Evolutionary conservation across 2,113 vertebrate species (phyloP), one percentile per base, ranked within the genome.

Genomic region (Oryzias celebensis): DNA sequence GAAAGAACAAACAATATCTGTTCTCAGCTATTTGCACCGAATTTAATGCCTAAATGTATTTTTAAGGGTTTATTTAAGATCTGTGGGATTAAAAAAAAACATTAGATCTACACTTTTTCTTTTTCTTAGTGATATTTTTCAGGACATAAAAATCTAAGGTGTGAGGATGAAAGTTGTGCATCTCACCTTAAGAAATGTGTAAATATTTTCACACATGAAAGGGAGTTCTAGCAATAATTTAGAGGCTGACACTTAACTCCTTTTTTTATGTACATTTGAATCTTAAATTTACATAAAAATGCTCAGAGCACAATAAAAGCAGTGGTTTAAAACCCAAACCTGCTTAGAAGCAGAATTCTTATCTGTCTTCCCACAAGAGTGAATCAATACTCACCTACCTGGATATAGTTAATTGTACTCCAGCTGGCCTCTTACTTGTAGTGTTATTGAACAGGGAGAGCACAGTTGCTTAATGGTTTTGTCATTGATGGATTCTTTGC

Each of bases 401-500:
- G 2, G 49, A 49, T 60, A 36, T 65, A 47, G 58, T 63, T 75
- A 76, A 83, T 65, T 65, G 36, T 60, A 26, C 55, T 18, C 66
- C 42, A 51, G 69, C 51, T 55, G 14, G 47, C 56, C 20, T 50
- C 52, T 28, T 63, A 31, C 28, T 48, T 52, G 36, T 59, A 36
- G 44, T 43, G 48, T 49, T 69, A 73, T 62, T 70, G 64, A 73
- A 67, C 66, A 54, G 18, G 62, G 3, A 64, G 42, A 58, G 52
- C 64, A 41, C 48, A 55, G 52, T 43, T 28, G 15, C 67, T 52
- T 66, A 73, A 57, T 73, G 68, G 31, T 67, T 72, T 55, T 73
- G 62, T 65, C 73, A 65, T 59, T 62, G 73, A 77, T 60, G 43
- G 52, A 71, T 81, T 65, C 65, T 16, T 48, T 52, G 20, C 31